Evolutionary conservation across 2,797 vertebrate genomes (phyloP).

Genomic region (Melanotaenia trifasciata): DNA sequence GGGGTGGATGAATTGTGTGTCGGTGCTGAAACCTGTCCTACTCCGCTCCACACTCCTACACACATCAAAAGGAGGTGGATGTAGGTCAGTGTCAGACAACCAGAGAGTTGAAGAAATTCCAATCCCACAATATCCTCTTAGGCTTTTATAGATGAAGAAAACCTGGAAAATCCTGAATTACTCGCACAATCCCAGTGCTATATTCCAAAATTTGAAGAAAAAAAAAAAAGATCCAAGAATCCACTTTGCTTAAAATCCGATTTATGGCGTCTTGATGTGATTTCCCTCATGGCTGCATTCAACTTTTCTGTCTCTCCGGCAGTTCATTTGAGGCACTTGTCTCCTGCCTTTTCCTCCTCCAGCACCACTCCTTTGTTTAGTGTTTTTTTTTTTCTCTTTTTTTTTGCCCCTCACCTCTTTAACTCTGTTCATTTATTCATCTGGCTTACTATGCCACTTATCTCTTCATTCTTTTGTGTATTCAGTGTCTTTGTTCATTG

Average conservation of each 20-base stretch:
- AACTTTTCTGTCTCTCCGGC: constrained; percentile 27
- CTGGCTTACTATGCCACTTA: not conserved
- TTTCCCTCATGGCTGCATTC: constrained; percentile 50
- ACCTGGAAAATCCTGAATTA: constrained; percentile 72
- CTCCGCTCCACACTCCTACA: constrained; percentile 45
- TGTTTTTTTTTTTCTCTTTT: not conserved
- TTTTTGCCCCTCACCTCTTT: constrained; percentile 7
- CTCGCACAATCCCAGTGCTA: constrained; percentile 44
- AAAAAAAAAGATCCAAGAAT: constrained; percentile 60
- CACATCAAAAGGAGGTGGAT: constrained; percentile 62
- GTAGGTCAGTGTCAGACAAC: constrained; percentile 66
- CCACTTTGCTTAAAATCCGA: constrained; percentile 68
- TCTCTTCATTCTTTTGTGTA: constrained; percentile 24
- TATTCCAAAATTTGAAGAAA: constrained; percentile 60
- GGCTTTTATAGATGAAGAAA: constrained; percentile 65
- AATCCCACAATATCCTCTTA: constrained; percentile 74
- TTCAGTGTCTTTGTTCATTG: not conserved
- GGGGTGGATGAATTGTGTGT: constrained; percentile 29
- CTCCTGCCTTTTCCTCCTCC: constrained; percentile 27
- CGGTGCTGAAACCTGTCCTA: constrained; percentile 54
- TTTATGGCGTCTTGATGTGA: constrained; percentile 52
- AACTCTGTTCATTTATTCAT: constrained; percentile 35
- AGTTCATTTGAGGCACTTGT: constrained; percentile 8
- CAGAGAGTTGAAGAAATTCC: constrained; percentile 59
- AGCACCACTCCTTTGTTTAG: not conserved